Percentiles rank a stretch among this genome's conserved stretches.
Conservation (phyloP, 2,797 vertebrate species). For the Danio jaintianensis region DNA sequence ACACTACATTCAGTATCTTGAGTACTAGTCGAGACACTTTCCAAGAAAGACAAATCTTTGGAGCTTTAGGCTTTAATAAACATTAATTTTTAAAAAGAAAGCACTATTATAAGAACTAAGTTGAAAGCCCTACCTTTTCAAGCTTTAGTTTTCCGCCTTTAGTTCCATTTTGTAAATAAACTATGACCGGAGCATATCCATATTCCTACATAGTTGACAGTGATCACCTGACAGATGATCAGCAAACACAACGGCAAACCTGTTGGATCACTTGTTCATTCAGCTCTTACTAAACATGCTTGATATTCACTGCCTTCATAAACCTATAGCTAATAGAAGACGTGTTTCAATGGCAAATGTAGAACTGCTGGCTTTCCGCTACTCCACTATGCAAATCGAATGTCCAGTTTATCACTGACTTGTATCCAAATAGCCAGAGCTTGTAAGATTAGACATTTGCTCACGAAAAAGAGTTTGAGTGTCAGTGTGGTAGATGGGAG, state of each 20-base stretch:
- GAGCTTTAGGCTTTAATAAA: not conserved
- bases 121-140: conserved; percentile 32
- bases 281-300: conserved; percentile 16
- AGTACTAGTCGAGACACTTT: not conserved
- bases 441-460: conserved; percentile 38
- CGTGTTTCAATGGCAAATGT: not conserved
- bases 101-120: not conserved
- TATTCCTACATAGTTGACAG: conserved; percentile 24
- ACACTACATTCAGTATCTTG: no score
- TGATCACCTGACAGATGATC: conserved; percentile 53
- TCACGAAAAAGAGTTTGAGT: conserved; percentile 10
- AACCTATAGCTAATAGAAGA: conserved; percentile 6
- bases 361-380: not conserved
- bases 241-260: conserved; percentile 55
- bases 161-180: conserved; percentile 4
- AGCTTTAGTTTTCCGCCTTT: not conserved
- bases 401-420: conserved; percentile 36
- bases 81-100: not conserved
- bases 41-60: not conserved
- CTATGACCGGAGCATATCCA: not conserved
- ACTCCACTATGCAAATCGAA: conserved; percentile 1
- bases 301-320: not conserved
- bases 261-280: conserved; percentile 55
- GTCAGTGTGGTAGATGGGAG: not conserved
- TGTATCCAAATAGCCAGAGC: conserved; percentile 50